Percentiles rank a stretch among this genome's conserved stretches.
Evolutionary conservation across 2,797 vertebrate species (phyloP).

Genomic region (Typhlichthys eigenmanni): DNA sequence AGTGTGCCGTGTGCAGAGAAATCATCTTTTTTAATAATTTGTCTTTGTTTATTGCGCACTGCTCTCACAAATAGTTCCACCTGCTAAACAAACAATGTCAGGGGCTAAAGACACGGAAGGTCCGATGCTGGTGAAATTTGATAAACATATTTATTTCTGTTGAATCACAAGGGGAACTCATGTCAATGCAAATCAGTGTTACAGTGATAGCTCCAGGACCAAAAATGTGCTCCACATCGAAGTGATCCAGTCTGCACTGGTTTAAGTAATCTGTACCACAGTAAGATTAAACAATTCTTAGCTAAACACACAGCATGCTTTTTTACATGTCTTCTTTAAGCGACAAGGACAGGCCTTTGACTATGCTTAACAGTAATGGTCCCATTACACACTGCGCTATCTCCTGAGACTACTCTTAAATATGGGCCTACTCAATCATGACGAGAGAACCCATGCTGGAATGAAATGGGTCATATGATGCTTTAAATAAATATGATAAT

Average conservation of each 20-base stretch:
- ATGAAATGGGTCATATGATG: constrained; percentile 78
- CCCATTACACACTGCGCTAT: constrained; percentile 65
- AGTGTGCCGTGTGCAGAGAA: no score
- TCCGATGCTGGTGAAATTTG: no score
- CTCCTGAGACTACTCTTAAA: constrained; percentile 72
- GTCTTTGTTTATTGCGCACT: no score
- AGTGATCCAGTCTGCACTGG: constrained; percentile 20
- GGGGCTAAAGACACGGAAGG: no score
- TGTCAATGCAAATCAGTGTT: no score
- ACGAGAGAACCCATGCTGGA: constrained; percentile 63
- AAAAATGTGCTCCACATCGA: no score
- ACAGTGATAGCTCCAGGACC: no score
- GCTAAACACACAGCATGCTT: constrained; percentile 34
- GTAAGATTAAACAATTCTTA: constrained; percentile 51
- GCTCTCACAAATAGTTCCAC: no score
- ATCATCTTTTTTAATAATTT: no score
- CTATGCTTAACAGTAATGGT: constrained; percentile 64
- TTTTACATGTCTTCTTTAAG: constrained; percentile 27
- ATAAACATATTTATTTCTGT: no score
- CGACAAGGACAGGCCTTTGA: constrained; percentile 61
- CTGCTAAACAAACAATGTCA: no score
- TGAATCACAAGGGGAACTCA: no score
- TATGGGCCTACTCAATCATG: constrained; percentile 75
- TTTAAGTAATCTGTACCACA: constrained; percentile 14
- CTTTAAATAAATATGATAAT: constrained; percentile 86